Base-by-base conservation (phyloP, 1,140 invertebrate species). In the honey bee (Apis mellifera) region DNA sequence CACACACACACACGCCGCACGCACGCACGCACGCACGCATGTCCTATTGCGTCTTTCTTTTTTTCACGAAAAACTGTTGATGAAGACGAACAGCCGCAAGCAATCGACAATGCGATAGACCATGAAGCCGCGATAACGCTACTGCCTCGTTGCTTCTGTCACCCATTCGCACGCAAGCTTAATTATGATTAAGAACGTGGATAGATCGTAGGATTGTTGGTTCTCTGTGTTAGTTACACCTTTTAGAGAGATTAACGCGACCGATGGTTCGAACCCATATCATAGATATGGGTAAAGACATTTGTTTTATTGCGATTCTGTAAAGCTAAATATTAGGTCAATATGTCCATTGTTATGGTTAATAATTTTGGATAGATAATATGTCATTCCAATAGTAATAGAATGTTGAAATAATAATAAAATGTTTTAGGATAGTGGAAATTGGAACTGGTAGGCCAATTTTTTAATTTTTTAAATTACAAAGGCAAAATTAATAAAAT, bases 101-200 rank as follows among this genome's bases (percentile, higher is more conserved):
- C 65, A 65, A 70, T 75, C 75, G 81, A 70, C 81, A 71, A 71
- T 87, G 72, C 86, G 86, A 87, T 86, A 87, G 82, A 87, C 80
- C 86, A 85, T 87, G 82, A 87, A 87, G 70, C 62, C 59, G 52
- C 85, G 86, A 87, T 87, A 87, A 87, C 86, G 62, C 78, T 72
- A 68, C 75, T 79, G 64, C 77, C 54, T 79, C 71, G 78, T 86
- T 86, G 86, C 89, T 68, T 71, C 83, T 73, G 79, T 75, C 78
- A 73, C 52, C 55, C 75, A 82, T 68, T 32, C 60, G 57, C 68
- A 52, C 68, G 57, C 83, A 19, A 54, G 54, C 75, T 69, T 55
- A 71, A 48, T 78, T 75, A 77, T 71, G 66, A 77, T 82, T 82
- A 66, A 76, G 68, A 80, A 80, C 60, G 23, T 26, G 21, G 21